phyloP scores from a whole-genome alignment of 2,888 invertebrate species.

The Vesta saturnalis region DNA sequence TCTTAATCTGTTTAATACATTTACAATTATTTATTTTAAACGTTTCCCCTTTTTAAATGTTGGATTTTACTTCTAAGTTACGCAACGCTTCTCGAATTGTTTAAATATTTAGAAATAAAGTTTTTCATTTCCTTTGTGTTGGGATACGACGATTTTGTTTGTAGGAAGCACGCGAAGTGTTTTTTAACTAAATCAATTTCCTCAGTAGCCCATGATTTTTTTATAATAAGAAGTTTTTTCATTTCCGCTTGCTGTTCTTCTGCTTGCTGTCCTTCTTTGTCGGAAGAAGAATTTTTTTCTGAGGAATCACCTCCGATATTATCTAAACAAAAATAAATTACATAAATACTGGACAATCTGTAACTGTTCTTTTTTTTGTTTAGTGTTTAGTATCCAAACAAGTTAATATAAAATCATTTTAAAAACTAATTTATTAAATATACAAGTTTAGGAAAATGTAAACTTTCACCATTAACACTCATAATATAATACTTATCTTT shows the following conservation, averaged over 20 bases:
- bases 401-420: too few species aligned
- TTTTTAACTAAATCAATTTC: conserved; percentile 5
- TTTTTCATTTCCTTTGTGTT: neutral
- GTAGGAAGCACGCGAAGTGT: neutral
- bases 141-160: too few species aligned
- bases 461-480: too few species aligned
- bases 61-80: neutral
- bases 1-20: conserved; percentile 1
- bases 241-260: neutral
- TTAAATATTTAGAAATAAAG: neutral
- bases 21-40: neutral
- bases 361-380: too few species aligned
- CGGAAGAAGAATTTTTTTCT: conserved; percentile 5
- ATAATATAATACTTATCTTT: too few species aligned
- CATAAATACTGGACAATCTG: too few species aligned
- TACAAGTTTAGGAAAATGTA: too few species aligned
- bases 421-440: too few species aligned
- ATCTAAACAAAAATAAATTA: too few species aligned
- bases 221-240: neutral
- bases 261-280: neutral
- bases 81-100: conserved; percentile 1
- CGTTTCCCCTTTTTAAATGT: neutral
- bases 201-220: conserved; percentile 3
- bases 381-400: too few species aligned
- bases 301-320: neutral